Percentiles rank a stretch among this genome's conserved stretches.
Conservation (phyloP, 2,113 vertebrate genomes). For the Cettia cetti region DNA sequence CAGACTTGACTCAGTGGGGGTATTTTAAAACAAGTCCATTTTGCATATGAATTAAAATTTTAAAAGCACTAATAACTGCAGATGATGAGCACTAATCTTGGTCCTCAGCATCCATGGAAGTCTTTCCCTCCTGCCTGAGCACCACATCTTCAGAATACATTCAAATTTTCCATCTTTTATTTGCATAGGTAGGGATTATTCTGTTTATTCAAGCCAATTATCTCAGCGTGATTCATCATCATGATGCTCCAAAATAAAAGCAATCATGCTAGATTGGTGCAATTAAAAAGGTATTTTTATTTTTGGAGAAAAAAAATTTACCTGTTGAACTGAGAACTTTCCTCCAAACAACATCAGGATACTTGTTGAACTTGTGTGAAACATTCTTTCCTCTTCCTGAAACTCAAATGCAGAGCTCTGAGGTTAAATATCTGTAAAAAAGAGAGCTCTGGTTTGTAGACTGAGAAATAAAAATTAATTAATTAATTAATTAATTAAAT, state of each 20-base stretch:
- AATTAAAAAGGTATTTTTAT: slow-evolving; percentile 57
- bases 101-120: background rate
- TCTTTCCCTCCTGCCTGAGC: background rate
- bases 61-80: background rate
- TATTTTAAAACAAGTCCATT: background rate
- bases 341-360: background rate
- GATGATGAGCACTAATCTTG: background rate
- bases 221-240: slow-evolving; percentile 22
- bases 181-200: slow-evolving; percentile 10
- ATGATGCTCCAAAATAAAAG: slow-evolving; percentile 58
- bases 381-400: background rate
- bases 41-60: background rate
- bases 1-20: background rate
- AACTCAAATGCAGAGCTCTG: background rate
- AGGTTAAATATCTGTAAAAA: background rate
- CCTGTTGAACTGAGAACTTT: background rate
- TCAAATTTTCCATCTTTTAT: background rate
- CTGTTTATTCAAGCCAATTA: slow-evolving; percentile 27
- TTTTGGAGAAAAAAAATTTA: background rate
- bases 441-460: background rate
- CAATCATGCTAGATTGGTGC: slow-evolving; percentile 11
- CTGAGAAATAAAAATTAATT: background rate
- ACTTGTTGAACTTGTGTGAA: background rate
- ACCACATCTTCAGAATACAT: background rate
- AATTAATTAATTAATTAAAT: no score